These are phyloP conservation scores for Campoplex nolae DNA, from an alignment of 2,888 invertebrate species.

Conservation along the genomic window DNA sequence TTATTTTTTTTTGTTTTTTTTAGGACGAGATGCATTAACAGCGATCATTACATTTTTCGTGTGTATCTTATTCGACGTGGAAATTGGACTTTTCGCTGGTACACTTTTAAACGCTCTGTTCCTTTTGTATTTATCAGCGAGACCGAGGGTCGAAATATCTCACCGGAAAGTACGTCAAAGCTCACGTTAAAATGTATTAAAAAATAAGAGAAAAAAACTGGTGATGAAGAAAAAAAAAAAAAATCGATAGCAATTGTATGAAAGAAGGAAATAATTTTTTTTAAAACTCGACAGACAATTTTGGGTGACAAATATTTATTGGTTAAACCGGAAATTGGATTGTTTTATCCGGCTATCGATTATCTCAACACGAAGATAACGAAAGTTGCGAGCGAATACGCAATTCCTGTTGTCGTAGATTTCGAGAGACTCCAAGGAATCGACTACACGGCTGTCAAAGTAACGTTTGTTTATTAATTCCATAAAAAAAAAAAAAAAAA, in stretches of 20 bases:
- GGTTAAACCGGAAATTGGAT: slow-evolving; percentile 88
- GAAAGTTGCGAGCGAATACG: slow-evolving; percentile 84
- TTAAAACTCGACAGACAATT: slow-evolving; percentile 80
- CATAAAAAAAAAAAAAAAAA: background rate
- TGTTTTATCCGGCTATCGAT: slow-evolving; percentile 91
- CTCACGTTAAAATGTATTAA: background rate
- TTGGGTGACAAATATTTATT: slow-evolving; percentile 86
- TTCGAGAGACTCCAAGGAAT: slow-evolving; percentile 88
- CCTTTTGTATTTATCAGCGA: slow-evolving; percentile 89
- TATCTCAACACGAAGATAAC: slow-evolving; percentile 87
- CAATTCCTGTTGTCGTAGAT: slow-evolving; percentile 87
- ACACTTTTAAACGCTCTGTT: slow-evolving; percentile 88
- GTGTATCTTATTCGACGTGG: slow-evolving; percentile 90
- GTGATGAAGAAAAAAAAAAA: too few relatives aligned
- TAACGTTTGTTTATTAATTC: slow-evolving; percentile 73
- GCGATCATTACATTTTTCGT: slow-evolving; percentile 89
- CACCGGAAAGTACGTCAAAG: slow-evolving; percentile 83
- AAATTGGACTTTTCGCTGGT: slow-evolving; percentile 92
- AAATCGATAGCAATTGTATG: too few relatives aligned
- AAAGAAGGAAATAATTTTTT: slow-evolving; percentile 40
- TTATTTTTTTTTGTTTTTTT: slow-evolving; percentile 54
- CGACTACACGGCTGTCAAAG: slow-evolving; percentile 90
- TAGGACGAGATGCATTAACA: slow-evolving; percentile 88
- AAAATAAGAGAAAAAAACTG: slow-evolving; percentile 63
- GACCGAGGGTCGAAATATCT: slow-evolving; percentile 86